Percentiles rank a stretch among this genome's conserved stretches.
These are phyloP conservation scores for Hydrolagus colliei DNA, from an alignment of 2,797 vertebrate genomes.

Conservation along the genomic window DNA sequence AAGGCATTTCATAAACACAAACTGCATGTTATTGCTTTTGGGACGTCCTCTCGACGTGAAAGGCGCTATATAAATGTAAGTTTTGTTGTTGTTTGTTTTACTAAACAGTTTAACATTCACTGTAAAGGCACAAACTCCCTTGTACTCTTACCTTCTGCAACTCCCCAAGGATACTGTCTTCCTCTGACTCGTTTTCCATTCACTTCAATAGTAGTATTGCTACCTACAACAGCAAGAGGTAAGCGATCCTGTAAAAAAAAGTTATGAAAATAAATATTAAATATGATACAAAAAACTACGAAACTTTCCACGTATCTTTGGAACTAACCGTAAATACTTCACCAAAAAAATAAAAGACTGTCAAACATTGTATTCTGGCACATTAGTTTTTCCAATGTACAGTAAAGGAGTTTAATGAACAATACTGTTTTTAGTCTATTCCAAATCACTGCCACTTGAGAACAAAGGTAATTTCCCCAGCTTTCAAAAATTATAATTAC, in stretches of 20 bases:
- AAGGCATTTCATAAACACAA: neutral
- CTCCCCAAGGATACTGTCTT: conserved; percentile 94
- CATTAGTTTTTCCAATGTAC: too few relatives aligned
- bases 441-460: too few relatives aligned
- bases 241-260: conserved; percentile 78
- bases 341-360: conserved; percentile 18
- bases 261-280: neutral
- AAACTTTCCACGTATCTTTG: neutral
- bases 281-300: neutral
- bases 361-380: neutral
- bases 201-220: conserved; percentile 95
- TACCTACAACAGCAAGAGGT: conserved; percentile 94
- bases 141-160: conserved; percentile 84
- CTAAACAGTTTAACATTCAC: neutral
- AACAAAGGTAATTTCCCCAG: too few relatives aligned
- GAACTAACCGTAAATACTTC: neutral
- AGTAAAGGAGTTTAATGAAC: too few relatives aligned
- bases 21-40: neutral
- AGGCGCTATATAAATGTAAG: too few relatives aligned
- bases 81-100: too few relatives aligned
- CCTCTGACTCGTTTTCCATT: conserved; percentile 87
- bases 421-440: too few relatives aligned
- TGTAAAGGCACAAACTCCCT: neutral
- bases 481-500: too few relatives aligned
- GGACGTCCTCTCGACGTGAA: too few relatives aligned